A percentile compares a stretch with the other conserved stretches of the same genome.
phyloP scores from a whole-genome alignment of 37 sponge, comb jelly and placozoan genomes.

The Spongilla lacustris region DNA sequence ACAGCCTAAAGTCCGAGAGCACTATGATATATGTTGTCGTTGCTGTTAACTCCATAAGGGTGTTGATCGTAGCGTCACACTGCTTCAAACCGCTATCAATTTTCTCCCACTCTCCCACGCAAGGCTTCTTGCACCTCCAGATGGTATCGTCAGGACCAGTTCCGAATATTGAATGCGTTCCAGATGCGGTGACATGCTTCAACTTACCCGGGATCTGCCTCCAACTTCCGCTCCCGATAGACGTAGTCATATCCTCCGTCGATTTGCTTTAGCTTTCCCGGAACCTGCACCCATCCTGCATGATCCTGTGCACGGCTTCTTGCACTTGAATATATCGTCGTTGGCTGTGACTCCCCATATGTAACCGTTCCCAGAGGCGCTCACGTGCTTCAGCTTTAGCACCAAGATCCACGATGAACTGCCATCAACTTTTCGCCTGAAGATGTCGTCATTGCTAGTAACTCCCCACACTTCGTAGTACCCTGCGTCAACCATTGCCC shows the following conservation, averaged over 20 bases:
- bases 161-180: conserved; percentile 30
- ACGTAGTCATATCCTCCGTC: conserved; percentile 44
- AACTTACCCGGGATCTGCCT: not conserved
- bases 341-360: conserved; percentile 35
- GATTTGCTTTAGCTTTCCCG: conserved; percentile 22
- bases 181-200: conserved; percentile 23
- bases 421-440: conserved; percentile 31
- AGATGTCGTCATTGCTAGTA: not conserved
- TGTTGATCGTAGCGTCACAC: too few relatives aligned
- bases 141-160: not conserved
- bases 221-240: conserved; percentile 43
- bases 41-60: too few relatives aligned
- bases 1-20: too few relatives aligned
- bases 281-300: conserved; percentile 23
- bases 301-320: conserved; percentile 42
- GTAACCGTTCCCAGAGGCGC: conserved; percentile 57
- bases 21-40: too few relatives aligned
- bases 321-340: conserved; percentile 42
- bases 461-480: conserved; percentile 41
- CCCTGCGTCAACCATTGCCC: conserved; percentile 16
- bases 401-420: conserved; percentile 4
- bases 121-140: conserved; percentile 49
- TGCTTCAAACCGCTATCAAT: not conserved
- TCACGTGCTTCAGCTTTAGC: conserved; percentile 15
- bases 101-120: conserved; percentile 21